phyloP scores from a whole-genome alignment of 2,888 invertebrate species.

The Meiosimyza platycephala region DNA sequence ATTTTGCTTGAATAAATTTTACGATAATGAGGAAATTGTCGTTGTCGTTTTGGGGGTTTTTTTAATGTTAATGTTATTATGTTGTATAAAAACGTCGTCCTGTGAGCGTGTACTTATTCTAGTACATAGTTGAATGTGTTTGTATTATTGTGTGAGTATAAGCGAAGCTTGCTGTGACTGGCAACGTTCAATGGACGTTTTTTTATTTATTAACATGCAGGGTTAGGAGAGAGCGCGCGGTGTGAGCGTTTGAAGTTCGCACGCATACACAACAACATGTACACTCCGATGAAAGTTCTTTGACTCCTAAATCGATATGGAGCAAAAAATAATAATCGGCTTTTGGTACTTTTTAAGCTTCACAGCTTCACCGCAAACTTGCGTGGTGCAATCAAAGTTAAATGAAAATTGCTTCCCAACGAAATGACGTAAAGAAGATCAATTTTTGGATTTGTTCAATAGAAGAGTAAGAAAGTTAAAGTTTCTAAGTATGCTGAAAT shows the following conservation, averaged over 20 bases:
- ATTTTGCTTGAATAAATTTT: slow-evolving; percentile 68
- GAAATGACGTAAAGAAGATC: no score
- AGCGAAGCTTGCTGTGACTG: slow-evolving; percentile 3
- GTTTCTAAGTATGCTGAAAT: no score
- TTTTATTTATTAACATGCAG: slow-evolving; percentile 36
- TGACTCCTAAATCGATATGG: slow-evolving; percentile 43
- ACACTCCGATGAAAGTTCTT: slow-evolving; percentile 39
- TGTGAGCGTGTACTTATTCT: neutral
- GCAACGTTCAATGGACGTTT: slow-evolving; percentile 15
- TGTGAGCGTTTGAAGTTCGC: slow-evolving; percentile 47
- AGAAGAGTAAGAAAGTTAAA: no score
- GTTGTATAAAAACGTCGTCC: slow-evolving; percentile 19
- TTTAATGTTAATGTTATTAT: slow-evolving; percentile 33
- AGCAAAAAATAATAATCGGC: slow-evolving; percentile 5
- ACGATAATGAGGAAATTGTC: slow-evolving; percentile 66
- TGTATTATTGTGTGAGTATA: slow-evolving; percentile 3
- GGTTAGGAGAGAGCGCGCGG: slow-evolving; percentile 50
- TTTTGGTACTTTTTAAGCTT: no score
- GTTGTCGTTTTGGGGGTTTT: slow-evolving; percentile 43
- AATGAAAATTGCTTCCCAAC: no score
- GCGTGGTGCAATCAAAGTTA: neutral
- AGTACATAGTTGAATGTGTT: neutral
- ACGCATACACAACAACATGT: neutral
- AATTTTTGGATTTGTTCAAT: no score
- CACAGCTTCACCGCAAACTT: neutral